A percentile compares a stretch with the other conserved stretches of the same genome.
phyloP scores from a whole-genome alignment of 92 coral and sea anemone species.

The Ricordea florida region DNA sequence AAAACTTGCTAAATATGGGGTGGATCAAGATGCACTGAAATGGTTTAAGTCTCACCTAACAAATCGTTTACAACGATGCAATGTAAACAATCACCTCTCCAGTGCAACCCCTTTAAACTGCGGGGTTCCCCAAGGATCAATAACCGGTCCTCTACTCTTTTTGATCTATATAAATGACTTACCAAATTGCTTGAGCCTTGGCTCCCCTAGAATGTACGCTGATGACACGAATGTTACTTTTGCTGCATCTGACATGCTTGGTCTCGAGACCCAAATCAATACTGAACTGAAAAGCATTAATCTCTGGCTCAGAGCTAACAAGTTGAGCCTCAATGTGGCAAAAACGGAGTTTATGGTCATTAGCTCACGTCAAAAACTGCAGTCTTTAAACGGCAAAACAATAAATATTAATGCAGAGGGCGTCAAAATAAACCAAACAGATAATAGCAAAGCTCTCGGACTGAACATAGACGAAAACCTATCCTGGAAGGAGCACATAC shows the following conservation, averaged over 20 bases:
- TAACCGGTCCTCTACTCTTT: constrained; percentile 45
- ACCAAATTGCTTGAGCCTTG: constrained; percentile 19
- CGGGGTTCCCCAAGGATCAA: constrained; percentile 48
- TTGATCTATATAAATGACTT: constrained; percentile 41
- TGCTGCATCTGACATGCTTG: constrained; percentile 5
- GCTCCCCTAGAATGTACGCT: constrained; percentile 34
- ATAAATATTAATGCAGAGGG: no score
- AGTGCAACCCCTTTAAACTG: constrained; percentile 1
- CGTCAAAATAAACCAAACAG: no score
- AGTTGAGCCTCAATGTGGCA: no score
- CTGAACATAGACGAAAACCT: no score
- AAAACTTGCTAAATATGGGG: constrained; percentile 35
- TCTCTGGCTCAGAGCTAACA: constrained; percentile 7
- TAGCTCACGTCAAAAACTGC: no score
- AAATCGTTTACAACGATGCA: constrained; percentile 35
- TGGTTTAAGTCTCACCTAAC: constrained; percentile 48
- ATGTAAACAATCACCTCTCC: constrained; percentile 28
- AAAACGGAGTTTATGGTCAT: no score
- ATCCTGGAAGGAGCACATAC: no score
- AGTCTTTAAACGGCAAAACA: no score
- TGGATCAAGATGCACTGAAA: constrained; percentile 19
- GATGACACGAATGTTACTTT: constrained; percentile 32
- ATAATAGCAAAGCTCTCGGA: no score
- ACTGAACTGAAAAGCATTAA: background rate
- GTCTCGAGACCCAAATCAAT: constrained; percentile 15